These are phyloP conservation scores for Physeter macrocephalus DNA, from an alignment of 2,113 vertebrate species.

Conservation along the genomic window DNA sequence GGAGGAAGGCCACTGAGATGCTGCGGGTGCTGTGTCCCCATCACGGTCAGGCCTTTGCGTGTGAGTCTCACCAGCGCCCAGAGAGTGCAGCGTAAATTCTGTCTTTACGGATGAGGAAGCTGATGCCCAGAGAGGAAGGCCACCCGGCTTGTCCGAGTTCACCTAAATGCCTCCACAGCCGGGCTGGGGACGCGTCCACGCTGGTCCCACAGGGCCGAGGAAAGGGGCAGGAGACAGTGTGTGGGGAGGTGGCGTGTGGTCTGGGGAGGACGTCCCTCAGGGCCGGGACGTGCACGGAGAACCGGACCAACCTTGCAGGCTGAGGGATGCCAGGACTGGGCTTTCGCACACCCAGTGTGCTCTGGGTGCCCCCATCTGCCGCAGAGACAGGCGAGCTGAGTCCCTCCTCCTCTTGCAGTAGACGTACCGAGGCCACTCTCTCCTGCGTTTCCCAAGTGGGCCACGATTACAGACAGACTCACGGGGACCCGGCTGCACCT, in stretches of 20 bases:
- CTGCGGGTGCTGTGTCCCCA: fast-evolving
- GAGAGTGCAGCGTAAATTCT: fast-evolving
- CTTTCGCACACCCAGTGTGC: no score
- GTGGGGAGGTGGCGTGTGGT: fast-evolving
- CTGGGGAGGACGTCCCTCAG: not conserved
- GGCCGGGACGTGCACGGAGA: not conserved
- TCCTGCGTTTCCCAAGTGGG: not conserved
- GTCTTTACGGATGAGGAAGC: fast-evolving
- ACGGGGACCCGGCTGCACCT: fast-evolving
- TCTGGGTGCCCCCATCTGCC: fast-evolving
- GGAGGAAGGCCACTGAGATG: not conserved
- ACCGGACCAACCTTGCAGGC: not conserved
- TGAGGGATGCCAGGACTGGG: not conserved
- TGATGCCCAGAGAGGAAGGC: fast-evolving
- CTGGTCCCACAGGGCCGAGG: not conserved
- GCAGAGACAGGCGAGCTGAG: not conserved
- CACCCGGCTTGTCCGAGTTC: fast-evolving
- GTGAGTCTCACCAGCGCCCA: no score
- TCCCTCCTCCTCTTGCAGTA: fast-evolving
- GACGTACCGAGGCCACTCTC: not conserved
- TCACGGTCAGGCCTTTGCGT: fast-evolving
- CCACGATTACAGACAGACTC: fast-evolving
- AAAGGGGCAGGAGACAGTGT: fast-evolving
- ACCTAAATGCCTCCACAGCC: fast-evolving
- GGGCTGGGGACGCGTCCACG: fast-evolving